Evolutionary conservation across 2,888 invertebrate species (phyloP).

Genomic region (Slavum lentiscoides): DNA sequence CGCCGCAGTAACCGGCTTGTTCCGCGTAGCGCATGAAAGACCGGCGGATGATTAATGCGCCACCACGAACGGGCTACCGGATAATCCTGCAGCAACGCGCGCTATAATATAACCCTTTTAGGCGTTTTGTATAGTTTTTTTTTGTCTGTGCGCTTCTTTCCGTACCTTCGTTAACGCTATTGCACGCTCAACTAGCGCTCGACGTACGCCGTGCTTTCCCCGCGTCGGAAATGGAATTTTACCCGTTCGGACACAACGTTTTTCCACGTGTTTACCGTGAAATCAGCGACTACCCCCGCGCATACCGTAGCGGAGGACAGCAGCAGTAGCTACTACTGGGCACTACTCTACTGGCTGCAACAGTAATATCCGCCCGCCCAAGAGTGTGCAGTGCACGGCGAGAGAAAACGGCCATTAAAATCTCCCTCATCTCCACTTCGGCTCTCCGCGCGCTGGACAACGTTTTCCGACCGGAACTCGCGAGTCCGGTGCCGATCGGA

Average conservation of each 20-base stretch:
- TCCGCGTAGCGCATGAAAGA: conserved; percentile 36
- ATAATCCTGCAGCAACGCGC: conserved; percentile 42
- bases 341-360: too few relatives aligned
- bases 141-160: conserved; percentile 30
- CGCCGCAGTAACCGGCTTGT: not conserved
- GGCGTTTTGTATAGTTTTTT: conserved; percentile 39
- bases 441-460: not conserved
- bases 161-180: conserved; percentile 51
- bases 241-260: conserved; percentile 38
- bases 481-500: conserved; percentile 17
- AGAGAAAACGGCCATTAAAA: conserved; percentile 42
- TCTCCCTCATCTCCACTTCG: not conserved
- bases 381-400: not conserved
- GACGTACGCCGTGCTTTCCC: conserved; percentile 26
- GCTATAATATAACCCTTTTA: conserved; percentile 46
- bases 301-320: too few relatives aligned
- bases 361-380: conserved; percentile 47
- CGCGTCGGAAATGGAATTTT: conserved; percentile 47
- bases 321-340: conserved; percentile 2
- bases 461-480: conserved; percentile 43
- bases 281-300: conserved; percentile 28
- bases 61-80: conserved; percentile 45
- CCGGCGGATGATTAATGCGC: conserved; percentile 51
- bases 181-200: conserved; percentile 30
- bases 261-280: conserved; percentile 1